Conservation (phyloP, 1,140 invertebrate species). For the Lethocerus indicus region DNA sequence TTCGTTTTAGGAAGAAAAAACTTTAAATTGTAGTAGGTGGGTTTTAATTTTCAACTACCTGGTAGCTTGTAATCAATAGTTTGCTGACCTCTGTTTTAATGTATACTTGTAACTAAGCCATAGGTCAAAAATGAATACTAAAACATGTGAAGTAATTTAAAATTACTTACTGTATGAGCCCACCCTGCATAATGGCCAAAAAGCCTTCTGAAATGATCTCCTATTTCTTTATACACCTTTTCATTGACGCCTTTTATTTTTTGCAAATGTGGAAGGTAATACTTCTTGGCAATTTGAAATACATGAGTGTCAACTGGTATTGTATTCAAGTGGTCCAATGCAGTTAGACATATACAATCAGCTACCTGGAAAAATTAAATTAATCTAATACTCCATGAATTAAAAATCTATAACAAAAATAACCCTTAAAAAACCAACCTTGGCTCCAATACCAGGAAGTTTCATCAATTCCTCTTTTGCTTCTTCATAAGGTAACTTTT, state of each 20-base stretch:
- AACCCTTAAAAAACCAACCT: constrained; percentile 33
- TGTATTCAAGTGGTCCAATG: constrained; percentile 69
- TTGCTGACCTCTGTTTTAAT: too few species aligned
- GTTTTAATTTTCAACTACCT: too few species aligned
- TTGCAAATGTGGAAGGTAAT: constrained; percentile 65
- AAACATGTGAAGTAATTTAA: too few species aligned
- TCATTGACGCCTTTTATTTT: constrained; percentile 64
- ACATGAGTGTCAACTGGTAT: constrained; percentile 96
- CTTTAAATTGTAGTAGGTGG: too few species aligned
- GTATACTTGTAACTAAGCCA: too few species aligned
- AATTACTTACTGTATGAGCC: constrained; percentile 81
- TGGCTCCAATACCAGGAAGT: constrained; percentile 73
- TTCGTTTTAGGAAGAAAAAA: too few species aligned
- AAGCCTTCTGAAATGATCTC: constrained; percentile 54
- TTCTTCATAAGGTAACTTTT: constrained; percentile 47
- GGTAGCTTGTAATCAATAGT: too few species aligned
- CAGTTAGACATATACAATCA: constrained; percentile 98
- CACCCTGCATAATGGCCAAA: constrained; percentile 85
- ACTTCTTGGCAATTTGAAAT: constrained; percentile 67
- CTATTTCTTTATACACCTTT: constrained; percentile 71
- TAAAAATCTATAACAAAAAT: neutral
- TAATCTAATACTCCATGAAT: neutral
- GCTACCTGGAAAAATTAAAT: constrained; percentile 46
- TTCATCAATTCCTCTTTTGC: constrained; percentile 56
- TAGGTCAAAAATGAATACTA: too few species aligned